phyloP scores from a whole-genome alignment of 2,797 vertebrate species.

The Alcedo quadribrachys region DNA sequence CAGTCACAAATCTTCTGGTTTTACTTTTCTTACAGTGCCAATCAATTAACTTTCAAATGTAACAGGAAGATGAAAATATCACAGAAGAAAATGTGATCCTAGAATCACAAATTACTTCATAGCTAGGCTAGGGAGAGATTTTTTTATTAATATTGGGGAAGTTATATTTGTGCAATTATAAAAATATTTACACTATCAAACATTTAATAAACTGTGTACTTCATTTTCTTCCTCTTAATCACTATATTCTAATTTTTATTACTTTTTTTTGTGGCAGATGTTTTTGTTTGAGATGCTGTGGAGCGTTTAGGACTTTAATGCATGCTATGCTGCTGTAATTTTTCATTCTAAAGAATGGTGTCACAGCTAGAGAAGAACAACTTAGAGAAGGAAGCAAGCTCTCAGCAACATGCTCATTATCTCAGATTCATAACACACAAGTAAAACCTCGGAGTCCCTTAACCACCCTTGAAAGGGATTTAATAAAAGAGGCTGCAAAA shows the following conservation, averaged over 20 bases:
- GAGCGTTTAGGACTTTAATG: not conserved
- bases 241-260: not conserved
- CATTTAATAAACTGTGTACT: not conserved
- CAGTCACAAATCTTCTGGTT: not conserved
- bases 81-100: not conserved
- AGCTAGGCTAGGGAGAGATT: not conserved
- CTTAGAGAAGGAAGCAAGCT: not conserved
- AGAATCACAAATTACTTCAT: not conserved
- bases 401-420: not conserved
- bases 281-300: not conserved
- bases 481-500: constrained; percentile 44
- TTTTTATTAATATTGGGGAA: not conserved
- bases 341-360: not conserved
- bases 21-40: not conserved
- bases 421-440: not conserved
- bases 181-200: not conserved
- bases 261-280: not conserved
- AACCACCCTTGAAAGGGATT: not conserved
- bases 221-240: constrained; percentile 14
- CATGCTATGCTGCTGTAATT: not conserved
- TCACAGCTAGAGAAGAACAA: not conserved
- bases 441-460: not conserved
- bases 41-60: not conserved
- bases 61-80: not conserved
- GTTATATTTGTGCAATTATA: constrained; percentile 2